phyloP scores from a whole-genome alignment of 37 sponge, comb jelly and placozoan species.

The Dysidea cf. avara region DNA sequence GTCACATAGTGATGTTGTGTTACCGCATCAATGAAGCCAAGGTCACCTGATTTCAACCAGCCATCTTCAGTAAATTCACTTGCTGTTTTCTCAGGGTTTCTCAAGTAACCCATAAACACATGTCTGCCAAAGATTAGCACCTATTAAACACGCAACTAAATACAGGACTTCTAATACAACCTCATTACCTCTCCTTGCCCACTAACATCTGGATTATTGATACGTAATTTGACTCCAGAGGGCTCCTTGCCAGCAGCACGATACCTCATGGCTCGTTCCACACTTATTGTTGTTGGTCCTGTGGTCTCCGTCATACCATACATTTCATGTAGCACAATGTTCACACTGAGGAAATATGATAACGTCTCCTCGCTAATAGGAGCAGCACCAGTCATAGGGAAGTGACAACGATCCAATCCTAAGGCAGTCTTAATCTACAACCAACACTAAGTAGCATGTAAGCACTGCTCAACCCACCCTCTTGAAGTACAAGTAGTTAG shows the following conservation, averaged over 20 bases:
- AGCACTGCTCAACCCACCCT: slow-evolving; percentile 18
- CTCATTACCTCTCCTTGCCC: slow-evolving; percentile 78
- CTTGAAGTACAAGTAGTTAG: slow-evolving; percentile 61
- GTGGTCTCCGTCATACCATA: slow-evolving; percentile 94
- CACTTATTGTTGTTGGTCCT: slow-evolving; percentile 74
- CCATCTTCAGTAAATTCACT: slow-evolving; percentile 63
- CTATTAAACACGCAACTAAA: slow-evolving; percentile 39
- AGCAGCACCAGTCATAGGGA: slow-evolving; percentile 87
- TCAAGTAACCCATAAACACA: slow-evolving; percentile 87
- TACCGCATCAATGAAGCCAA: slow-evolving; percentile 63
- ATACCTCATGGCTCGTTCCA: slow-evolving; percentile 49
- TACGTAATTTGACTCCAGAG: slow-evolving; percentile 43
- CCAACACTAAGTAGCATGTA: neutral
- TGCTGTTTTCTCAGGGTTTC: slow-evolving; percentile 38
- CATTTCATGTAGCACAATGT: slow-evolving; percentile 85
- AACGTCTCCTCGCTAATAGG: slow-evolving; percentile 83
- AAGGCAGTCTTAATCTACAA: slow-evolving; percentile 35
- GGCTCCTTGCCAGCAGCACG: slow-evolving; percentile 53
- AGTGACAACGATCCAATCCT: slow-evolving; percentile 78
- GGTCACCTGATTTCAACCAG: slow-evolving; percentile 75
- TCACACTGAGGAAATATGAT: slow-evolving; percentile 84
- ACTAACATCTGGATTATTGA: slow-evolving; percentile 66
- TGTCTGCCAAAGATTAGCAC: slow-evolving; percentile 67
- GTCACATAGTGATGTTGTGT: too few species aligned
- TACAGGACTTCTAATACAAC: neutral